phyloP scores from a whole-genome alignment of 2,113 vertebrate genomes.

The Chaetura pelagica region DNA sequence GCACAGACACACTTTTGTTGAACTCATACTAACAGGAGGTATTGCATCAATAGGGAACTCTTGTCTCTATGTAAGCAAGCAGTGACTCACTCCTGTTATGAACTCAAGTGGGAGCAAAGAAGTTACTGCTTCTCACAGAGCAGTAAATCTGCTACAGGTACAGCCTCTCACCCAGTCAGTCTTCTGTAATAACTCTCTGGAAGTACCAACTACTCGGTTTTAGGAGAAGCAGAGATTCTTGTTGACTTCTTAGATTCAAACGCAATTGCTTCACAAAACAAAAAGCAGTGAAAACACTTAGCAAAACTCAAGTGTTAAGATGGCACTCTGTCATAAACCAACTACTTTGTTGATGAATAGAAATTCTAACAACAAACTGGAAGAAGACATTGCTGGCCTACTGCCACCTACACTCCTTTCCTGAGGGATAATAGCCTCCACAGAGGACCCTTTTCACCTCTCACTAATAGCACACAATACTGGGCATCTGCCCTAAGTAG shows the following conservation, averaged over 20 bases:
- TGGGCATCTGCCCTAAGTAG: neutral
- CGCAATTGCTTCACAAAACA: neutral
- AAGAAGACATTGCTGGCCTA: neutral
- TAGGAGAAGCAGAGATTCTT: neutral
- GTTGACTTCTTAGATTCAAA: neutral
- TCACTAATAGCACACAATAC: neutral
- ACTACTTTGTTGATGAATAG: neutral
- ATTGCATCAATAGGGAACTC: neutral
- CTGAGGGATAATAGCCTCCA: neutral
- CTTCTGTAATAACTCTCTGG: neutral
- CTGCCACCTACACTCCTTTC: neutral
- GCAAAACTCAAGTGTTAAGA: neutral
- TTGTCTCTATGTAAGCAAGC: neutral
- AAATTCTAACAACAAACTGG: neutral
- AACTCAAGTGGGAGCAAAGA: neutral
- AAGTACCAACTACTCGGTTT: neutral
- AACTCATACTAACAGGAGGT: neutral
- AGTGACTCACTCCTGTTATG: neutral
- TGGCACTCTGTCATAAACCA: neutral
- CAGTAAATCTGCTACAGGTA: neutral
- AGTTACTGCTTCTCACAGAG: neutral
- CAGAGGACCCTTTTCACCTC: neutral
- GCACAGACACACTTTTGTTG: neutral
- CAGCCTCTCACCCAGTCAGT: accelerated
- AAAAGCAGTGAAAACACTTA: neutral